Evolutionary conservation across 64 coral and sea anemone genomes (phyloP).

Genomic region (Pocillopora verrucosa): DNA sequence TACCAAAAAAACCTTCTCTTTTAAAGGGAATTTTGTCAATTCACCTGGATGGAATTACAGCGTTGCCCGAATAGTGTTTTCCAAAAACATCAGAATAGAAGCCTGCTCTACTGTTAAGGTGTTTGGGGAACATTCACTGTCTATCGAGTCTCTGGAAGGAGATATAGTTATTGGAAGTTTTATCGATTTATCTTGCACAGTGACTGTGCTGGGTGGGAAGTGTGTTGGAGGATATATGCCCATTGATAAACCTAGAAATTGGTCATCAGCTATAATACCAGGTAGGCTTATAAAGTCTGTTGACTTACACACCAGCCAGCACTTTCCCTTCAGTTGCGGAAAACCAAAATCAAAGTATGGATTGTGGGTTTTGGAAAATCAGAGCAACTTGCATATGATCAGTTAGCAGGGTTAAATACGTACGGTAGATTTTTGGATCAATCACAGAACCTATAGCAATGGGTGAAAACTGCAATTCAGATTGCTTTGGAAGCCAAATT

Average conservation of each 20-base stretch:
- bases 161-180: neutral
- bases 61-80: neutral
- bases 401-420: too few relatives aligned
- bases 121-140: neutral
- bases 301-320: neutral
- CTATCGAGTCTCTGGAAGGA: neutral
- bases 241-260: neutral
- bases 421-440: too few relatives aligned
- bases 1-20: neutral
- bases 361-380: too few relatives aligned
- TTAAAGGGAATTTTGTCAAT: neutral
- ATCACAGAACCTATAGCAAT: too few relatives aligned
- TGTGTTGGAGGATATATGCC: constrained; percentile 23
- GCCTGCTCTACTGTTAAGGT: neutral
- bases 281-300: neutral
- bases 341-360: too few relatives aligned
- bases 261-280: neutral
- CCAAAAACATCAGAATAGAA: neutral
- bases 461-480: too few relatives aligned
- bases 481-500: too few relatives aligned
- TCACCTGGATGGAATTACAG: neutral
- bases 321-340: too few relatives aligned
- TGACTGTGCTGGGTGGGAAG: neutral
- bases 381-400: too few relatives aligned
- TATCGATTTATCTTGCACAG: neutral